Conservation (phyloP, 2,888 invertebrate genomes). For the Polymixis lichenea region DNA sequence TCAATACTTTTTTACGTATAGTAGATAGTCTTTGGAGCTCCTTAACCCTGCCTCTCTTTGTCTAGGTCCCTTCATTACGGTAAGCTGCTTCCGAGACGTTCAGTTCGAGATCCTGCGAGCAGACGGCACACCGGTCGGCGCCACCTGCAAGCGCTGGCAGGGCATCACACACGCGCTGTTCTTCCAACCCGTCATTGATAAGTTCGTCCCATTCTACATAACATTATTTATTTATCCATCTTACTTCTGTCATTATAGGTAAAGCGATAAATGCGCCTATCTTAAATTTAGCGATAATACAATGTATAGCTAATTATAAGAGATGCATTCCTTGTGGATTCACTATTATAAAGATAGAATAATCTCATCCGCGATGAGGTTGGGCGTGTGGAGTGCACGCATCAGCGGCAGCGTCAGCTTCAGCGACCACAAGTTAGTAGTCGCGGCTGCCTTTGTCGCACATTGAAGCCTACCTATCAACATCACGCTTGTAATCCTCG, state of each 20-base stretch:
- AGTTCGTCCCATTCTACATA: constrained; percentile 65
- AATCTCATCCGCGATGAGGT: background rate
- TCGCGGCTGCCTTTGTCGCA: background rate
- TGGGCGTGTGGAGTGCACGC: too few species aligned
- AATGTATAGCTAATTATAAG: background rate
- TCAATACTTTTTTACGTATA: background rate
- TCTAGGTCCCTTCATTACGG: constrained; percentile 79
- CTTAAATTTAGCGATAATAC: background rate
- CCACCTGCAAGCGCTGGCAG: constrained; percentile 84
- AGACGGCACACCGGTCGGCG: constrained; percentile 78
- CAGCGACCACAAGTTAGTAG: too few species aligned
- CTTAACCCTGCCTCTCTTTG: background rate
- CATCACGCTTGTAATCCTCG: background rate
- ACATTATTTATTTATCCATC: background rate
- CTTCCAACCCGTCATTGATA: constrained; percentile 80
- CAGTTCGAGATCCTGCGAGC: constrained; percentile 78
- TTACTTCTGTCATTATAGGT: too few species aligned
- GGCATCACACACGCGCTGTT: constrained; percentile 83
- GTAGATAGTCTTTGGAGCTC: background rate
- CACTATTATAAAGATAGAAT: background rate
- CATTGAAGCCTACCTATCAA: background rate
- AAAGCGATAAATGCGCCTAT: background rate
- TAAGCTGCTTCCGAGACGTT: constrained; percentile 82
- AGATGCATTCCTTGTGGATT: background rate
- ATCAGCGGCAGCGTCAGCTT: too few species aligned